Evolutionary conservation across 2,113 vertebrate species (phyloP), one percentile per base, ranked within the genome.

Genomic region (Psilopogon haemacephalus): DNA sequence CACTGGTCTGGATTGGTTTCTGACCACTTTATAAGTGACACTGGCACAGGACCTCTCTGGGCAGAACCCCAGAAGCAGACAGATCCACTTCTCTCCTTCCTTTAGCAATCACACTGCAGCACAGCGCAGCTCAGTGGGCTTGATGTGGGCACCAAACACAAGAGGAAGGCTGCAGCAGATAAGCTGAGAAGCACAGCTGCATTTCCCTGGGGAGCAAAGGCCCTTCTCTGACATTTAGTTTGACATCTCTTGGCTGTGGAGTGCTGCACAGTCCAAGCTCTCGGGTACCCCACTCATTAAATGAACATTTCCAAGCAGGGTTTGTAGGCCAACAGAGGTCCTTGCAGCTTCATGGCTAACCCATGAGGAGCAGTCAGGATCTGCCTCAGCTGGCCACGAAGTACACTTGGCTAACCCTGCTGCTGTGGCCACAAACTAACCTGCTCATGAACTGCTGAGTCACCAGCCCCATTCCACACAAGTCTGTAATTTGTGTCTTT

Each of bases 401-500:
- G 93, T 88, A 59, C 27, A 21, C 73, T 91, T 79, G 86, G 74
- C 78, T 90, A 64, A 73, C 37, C 3, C 79, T 94, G 83, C 52
- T 78, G 54, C 76, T 94, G 70, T 72, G 92, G 86, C 87, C 90
- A 93, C 64, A 82, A 55, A 74, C 18, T 82, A 90, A 73, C 87
- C 81, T 73, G 75, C 60, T 90, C 72, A 4, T 27, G 79, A 94
- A 95, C 93, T 92, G 84, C 92, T 95, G 91, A 89, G 79, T 92
- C 95, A 97, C 58, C 88, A 74, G 65, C 65, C 42, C 81, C 94
- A 84, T 94, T 95, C 90, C 89, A 79, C 20, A 15, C 48, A 24
- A 90, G 75, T 82, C 69, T 86, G 21, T 95, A 94, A 96, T 92
- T 95, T 95, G 91, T 97, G 72, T 93, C 87, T 86, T 67, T 94